Evolutionary conservation across 1,140 invertebrate genomes (phyloP).

Genomic region (Cydia amplana): DNA sequence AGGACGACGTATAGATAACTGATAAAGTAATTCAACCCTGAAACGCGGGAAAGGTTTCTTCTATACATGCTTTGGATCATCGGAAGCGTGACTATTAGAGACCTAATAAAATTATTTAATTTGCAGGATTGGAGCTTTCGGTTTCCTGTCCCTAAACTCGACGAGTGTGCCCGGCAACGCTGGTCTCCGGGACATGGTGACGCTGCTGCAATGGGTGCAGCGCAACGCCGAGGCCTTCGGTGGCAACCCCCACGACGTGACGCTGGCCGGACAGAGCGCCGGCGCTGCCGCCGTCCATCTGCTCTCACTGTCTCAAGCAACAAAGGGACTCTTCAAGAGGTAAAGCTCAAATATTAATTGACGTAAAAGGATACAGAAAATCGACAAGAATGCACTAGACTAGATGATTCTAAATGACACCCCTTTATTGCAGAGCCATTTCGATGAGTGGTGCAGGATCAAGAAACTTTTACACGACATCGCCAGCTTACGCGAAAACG

Average conservation of each 20-base stretch:
- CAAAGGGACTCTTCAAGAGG: conserved; percentile 61
- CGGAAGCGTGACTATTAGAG: neutral
- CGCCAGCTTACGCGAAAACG: conserved; percentile 53
- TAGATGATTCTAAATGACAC: neutral
- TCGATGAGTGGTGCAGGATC: conserved; percentile 64
- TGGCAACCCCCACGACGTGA: conserved; percentile 82
- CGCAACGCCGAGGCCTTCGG: conserved; percentile 84
- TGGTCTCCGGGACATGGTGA: conserved; percentile 83
- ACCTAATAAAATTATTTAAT: conserved; percentile 1
- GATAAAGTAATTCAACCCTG: neutral
- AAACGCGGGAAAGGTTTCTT: neutral
- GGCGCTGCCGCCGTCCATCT: conserved; percentile 78
- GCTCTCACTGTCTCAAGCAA: conserved; percentile 70
- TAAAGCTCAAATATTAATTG: conserved; percentile 36
- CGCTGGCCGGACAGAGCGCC: conserved; percentile 81
- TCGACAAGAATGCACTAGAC: too few species aligned
- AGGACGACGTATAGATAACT: neutral
- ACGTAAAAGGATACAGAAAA: neutral
- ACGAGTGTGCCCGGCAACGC: conserved; percentile 84
- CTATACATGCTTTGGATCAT: neutral
- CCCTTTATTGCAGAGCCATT: conserved; percentile 54
- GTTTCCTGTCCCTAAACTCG: conserved; percentile 79
- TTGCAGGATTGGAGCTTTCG: conserved; percentile 75
- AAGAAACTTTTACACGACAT: conserved; percentile 51
- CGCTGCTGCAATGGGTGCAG: conserved; percentile 83